phyloP scores from a whole-genome alignment of 2,113 vertebrate species.

The Falcunculus frontatus region DNA sequence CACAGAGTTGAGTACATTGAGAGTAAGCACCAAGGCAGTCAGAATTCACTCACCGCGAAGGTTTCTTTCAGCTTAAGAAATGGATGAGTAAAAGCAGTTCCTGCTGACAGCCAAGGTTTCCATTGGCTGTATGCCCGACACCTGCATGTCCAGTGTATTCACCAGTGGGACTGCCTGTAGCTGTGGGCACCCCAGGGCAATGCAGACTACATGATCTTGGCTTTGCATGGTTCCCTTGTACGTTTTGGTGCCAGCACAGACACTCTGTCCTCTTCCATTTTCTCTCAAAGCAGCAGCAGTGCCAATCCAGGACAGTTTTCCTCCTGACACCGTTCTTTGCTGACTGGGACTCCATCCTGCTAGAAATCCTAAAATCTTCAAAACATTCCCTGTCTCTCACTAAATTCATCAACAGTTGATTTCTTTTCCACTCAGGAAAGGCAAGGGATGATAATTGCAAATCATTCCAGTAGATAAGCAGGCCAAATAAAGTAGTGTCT shows the following conservation, averaged over 20 bases:
- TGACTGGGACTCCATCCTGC: not conserved
- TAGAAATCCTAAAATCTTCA: not conserved
- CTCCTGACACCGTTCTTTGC: not conserved
- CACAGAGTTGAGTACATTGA: rapidly evolving
- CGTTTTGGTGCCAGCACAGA: not conserved
- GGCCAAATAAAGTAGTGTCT: slow-evolving; percentile 18
- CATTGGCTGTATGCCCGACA: rapidly evolving
- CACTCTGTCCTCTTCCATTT: not conserved
- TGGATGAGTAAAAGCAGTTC: not conserved
- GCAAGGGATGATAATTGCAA: not conserved
- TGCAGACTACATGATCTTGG: rapidly evolving
- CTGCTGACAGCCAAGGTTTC: not conserved
- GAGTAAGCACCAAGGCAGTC: not conserved
- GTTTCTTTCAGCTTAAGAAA: not conserved
- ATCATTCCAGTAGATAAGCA: slow-evolving; percentile 20
- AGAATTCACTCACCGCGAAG: rapidly evolving
- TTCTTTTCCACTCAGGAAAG: not conserved
- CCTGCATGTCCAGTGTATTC: rapidly evolving
- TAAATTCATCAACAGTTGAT: not conserved
- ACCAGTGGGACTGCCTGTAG: not conserved
- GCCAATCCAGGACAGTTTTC: not conserved
- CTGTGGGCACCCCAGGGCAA: not conserved
- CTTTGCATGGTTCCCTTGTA: not conserved
- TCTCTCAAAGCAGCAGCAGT: not conserved
- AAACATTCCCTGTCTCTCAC: not conserved